A percentile compares a stretch with the other conserved stretches of the same genome.
Conservation (phyloP, 2,113 vertebrate genomes). For the Eulacestoma nigropectus region DNA sequence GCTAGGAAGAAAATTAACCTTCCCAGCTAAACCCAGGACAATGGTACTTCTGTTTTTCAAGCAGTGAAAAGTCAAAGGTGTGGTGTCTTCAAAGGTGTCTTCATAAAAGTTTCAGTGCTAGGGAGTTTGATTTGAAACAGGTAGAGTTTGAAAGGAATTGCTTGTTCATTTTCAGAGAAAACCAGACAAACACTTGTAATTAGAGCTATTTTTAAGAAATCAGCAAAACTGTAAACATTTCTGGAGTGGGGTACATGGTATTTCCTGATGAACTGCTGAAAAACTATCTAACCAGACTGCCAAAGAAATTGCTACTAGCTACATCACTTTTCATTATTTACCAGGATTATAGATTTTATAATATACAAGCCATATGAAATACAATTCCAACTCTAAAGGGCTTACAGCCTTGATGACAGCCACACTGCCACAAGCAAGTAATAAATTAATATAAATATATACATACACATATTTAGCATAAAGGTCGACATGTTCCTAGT, state of each 20-base stretch:
- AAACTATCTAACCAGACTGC: neutral
- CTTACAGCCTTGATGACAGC: neutral
- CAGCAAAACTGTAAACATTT: neutral
- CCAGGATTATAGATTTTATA: neutral
- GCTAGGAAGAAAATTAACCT: neutral
- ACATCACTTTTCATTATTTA: neutral
- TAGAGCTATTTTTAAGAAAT: neutral
- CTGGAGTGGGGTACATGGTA: neutral
- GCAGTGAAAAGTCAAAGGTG: neutral
- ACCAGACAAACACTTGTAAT: neutral
- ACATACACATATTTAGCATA: neutral
- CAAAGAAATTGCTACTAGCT: neutral
- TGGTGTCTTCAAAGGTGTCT: neutral
- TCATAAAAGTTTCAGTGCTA: neutral
- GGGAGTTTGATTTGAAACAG: neutral
- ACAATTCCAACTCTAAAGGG: neutral
- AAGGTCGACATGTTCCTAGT: neutral
- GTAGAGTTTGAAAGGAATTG: neutral
- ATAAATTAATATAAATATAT: neutral
- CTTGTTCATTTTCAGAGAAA: neutral
- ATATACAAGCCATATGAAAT: neutral
- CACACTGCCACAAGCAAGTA: neutral
- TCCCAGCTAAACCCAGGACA: neutral
- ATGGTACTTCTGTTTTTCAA: neutral
- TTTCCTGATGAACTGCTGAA: neutral